Percentiles rank a stretch among this genome's conserved stretches.
These are phyloP conservation scores for Phyto melanocephala DNA, from an alignment of 2,888 invertebrate genomes.

Conservation along the genomic window DNA sequence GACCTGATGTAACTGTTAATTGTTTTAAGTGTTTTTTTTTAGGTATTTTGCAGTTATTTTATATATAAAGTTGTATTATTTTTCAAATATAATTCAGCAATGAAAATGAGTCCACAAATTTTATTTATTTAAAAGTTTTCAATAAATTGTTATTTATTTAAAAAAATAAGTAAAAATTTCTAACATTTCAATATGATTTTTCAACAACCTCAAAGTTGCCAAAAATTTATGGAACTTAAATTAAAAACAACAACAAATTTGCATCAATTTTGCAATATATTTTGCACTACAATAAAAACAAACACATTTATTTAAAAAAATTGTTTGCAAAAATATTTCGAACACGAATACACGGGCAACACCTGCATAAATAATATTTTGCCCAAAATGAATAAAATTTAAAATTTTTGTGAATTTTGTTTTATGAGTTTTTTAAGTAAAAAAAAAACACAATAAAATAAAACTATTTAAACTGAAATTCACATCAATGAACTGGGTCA, in stretches of 20 bases:
- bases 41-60: no score
- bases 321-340: conserved; percentile 14
- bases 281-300: not conserved
- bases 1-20: no score
- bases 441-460: not conserved
- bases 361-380: conserved; percentile 26
- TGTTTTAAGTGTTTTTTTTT: no score
- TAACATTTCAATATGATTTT: not conserved
- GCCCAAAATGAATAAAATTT: conserved; percentile 7
- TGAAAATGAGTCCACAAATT: no score
- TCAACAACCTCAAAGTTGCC: not conserved
- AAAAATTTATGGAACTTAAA: conserved; percentile 26
- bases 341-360: not conserved
- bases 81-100: no score
- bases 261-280: not conserved
- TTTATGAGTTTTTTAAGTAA: no score
- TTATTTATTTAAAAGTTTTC: no score
- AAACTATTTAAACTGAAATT: no score
- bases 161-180: not conserved
- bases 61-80: no score
- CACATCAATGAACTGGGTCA: conserved; percentile 58
- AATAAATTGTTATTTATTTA: not conserved
- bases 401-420: no score
- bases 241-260: conserved; percentile 5
- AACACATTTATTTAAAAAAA: conserved; percentile 18